Base-by-base conservation (phyloP, 2,797 vertebrate genomes). In the Rhinophrynus dorsalis region DNA sequence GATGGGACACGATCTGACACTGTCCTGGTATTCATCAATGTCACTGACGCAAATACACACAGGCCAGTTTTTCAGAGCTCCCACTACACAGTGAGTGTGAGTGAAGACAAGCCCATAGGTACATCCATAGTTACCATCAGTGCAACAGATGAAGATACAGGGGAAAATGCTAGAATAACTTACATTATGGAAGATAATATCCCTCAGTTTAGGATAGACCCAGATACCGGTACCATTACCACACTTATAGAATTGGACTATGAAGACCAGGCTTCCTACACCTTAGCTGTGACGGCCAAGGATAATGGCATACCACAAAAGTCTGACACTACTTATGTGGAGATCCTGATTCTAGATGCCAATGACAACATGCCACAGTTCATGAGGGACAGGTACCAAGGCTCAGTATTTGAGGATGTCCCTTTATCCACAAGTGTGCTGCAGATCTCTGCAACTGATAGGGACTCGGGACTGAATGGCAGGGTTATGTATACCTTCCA, bases 241-340 rank as follows among this genome's bases (percentile, higher is more conserved):
- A 98, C 95, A 0, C 82, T 91, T 69, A 94, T 94, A 61, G 95
- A 96, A 77, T 88, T 99, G 2, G 97, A 99, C 84, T 98, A 98
- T 0, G 97, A 99, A 78, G 94, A 96, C 68, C 94, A 93, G 79
- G 93, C 95, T 0, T 95, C 96, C 27, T 99, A 96, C 81, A 97
- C 97, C 0, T 77, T 99, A 80, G 96, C 94, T 64, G 92, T 99
- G 75, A 94, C 94, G 0, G 97, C 97, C 15, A 90, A 86, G 1
- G 97, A 99, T 86, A 98, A 99, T 0, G 97, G 97, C 42, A 96
- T 98, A 77, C 97, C 96, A 0, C 97, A 96, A 82, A 99, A 99
- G 76, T 96, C 94, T 0, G 97, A 98, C 67, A 97, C 93, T 38
- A 97, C 97, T 0, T 97, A 97, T 0, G 93, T 99, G 12, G 97